Percentiles rank a stretch among this genome's conserved stretches.
Conservation (phyloP, 1,140 invertebrate genomes). For the Pinna nobilis region DNA sequence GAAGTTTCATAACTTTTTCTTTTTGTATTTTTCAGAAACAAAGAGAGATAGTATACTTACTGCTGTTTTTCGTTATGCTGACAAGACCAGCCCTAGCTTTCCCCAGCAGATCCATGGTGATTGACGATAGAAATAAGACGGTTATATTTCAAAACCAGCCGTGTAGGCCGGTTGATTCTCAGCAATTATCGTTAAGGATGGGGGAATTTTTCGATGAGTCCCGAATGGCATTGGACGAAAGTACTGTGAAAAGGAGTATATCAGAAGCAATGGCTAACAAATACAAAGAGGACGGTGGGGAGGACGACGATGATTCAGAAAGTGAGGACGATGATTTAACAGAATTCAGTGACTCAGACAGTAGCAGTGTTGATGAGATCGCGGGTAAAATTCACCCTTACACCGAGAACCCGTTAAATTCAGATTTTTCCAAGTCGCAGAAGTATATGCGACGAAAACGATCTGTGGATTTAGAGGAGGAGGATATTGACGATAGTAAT, state of each 20-base stretch:
- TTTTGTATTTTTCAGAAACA: constrained; percentile 16
- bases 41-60: constrained; percentile 21
- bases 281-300: constrained; percentile 33
- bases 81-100: constrained; percentile 34
- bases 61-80: constrained; percentile 40
- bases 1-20: constrained; percentile 1
- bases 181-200: constrained; percentile 48
- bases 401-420: neutral
- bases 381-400: constrained; percentile 5
- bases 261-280: constrained; percentile 25
- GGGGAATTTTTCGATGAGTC: constrained; percentile 42
- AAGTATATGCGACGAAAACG: constrained; percentile 38
- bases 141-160: constrained; percentile 45
- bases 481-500: constrained; percentile 11
- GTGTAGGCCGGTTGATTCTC: constrained; percentile 45
- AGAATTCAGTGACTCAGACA: constrained; percentile 30
- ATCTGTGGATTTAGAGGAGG: neutral
- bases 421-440: constrained; percentile 30
- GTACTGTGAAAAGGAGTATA: constrained; percentile 37
- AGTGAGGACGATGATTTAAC: constrained; percentile 34
- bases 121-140: constrained; percentile 23
- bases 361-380: constrained; percentile 10
- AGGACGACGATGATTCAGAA: constrained; percentile 27
- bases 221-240: constrained; percentile 49
- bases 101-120: constrained; percentile 31